Evolutionary conservation across 2,797 vertebrate genomes (phyloP), one percentile per base, ranked within the genome.

Genomic region (Saxicola maurus): DNA sequence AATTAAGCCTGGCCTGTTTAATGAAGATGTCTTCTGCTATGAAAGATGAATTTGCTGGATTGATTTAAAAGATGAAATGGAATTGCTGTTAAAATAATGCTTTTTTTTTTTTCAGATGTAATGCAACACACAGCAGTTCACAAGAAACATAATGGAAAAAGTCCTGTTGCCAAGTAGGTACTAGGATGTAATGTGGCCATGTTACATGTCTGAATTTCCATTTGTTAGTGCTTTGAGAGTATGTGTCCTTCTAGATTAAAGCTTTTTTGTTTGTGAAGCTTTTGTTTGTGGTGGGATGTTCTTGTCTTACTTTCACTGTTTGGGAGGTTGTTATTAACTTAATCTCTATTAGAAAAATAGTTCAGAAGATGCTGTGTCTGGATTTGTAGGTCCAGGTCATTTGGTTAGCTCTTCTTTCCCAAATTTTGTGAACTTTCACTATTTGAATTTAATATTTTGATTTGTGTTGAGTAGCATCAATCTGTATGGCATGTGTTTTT

Each of bases 101-200:
- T 71, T 57, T 66, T 20, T 23, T 87, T 80, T 68, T 73, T 87
- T 67, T 88, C 94, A 98, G 98, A 98, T 91, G 88, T 96, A 79
- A 83, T 97, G 81, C 97, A 97, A 82, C 98, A 97, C 40, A 64
- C 96, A 69, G 14, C 92, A n/a, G 90, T 97, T 87, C 97, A 98
- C 92, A 98, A 97, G 96, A 98, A 98, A 64, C 96, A 96, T 73
- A 85, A 95, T 17, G 97, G 97, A 71, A 98, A 97, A 89, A 94
- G 92, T 93, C 96, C 96, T 53, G 60, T 95, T 90, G 85, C 94
- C 93, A 98, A 96, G 98, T 98, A 97, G 75, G 97, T 97, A 74
- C 74, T 93, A 31, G 31, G 24, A 37, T 80, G 25, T 77, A 60
- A 46, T 46, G 23, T 87, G 45, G 31, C 52, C 5, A 3, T 43